phyloP scores from a whole-genome alignment of 2,113 vertebrate species.

The Oncorhynchus masou region DNA sequence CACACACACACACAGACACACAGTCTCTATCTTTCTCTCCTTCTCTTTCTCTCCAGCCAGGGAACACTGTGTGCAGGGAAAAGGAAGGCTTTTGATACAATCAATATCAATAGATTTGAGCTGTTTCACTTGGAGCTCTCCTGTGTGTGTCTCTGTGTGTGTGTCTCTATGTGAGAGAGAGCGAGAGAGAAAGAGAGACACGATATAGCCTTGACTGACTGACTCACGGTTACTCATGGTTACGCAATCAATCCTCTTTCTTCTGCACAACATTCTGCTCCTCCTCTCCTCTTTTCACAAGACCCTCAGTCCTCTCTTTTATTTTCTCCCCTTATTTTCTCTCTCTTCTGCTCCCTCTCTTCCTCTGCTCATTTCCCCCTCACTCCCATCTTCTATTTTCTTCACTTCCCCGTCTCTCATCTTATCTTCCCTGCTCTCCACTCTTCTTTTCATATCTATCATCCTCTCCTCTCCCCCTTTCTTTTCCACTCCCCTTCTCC shows the following conservation, averaged over 20 bases:
- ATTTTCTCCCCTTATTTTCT: conserved; percentile 41
- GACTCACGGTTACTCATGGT: conserved; percentile 52
- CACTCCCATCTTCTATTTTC: conserved; percentile 16
- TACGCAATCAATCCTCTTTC: conserved; percentile 56
- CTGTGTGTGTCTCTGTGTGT: conserved; percentile 30
- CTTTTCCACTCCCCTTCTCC: conserved; percentile 31
- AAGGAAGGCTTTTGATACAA: conserved; percentile 65
- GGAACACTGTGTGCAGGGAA: conserved; percentile 56
- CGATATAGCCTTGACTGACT: conserved; percentile 67
- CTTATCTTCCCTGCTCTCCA: background rate
- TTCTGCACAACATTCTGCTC: background rate
- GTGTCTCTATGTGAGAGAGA: no score
- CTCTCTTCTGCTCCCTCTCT: conserved; percentile 45
- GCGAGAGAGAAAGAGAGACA: no score
- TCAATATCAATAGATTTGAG: conserved; percentile 72
- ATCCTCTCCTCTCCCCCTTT: conserved; percentile 30
- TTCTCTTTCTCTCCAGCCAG: conserved; percentile 41
- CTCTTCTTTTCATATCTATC: conserved; percentile 13
- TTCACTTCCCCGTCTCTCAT: background rate
- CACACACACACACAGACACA: background rate
- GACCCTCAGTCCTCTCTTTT: background rate
- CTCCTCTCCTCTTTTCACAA: conserved; percentile 34
- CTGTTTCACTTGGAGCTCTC: conserved; percentile 65
- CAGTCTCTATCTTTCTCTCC: background rate
- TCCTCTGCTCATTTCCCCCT: conserved; percentile 36